phyloP scores from a whole-genome alignment of 2,113 vertebrate genomes.

The Cyprinodon tularosa region DNA sequence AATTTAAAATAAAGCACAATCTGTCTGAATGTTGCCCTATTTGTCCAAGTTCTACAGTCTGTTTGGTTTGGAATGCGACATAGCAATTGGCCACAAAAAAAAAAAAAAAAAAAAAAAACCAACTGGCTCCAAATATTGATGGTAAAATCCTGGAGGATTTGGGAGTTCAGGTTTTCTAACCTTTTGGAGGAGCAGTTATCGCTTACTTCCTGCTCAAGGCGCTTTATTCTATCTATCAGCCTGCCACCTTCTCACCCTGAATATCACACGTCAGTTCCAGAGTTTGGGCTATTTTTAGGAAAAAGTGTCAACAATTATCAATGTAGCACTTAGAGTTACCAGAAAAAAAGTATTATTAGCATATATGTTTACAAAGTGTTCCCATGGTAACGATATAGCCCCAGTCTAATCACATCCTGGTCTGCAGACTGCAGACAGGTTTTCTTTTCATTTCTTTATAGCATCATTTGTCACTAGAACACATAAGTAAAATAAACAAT shows the following conservation, averaged over 20 bases:
- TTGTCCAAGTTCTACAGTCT: background rate
- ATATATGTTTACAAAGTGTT: conserved; percentile 27
- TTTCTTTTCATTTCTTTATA: background rate
- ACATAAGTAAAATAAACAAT: background rate
- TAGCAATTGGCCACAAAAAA: background rate
- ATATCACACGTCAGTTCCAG: background rate
- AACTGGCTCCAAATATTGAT: conserved; percentile 26
- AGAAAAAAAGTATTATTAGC: conserved; percentile 25
- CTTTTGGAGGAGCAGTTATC: background rate
- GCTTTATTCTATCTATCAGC: background rate
- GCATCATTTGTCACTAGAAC: background rate
- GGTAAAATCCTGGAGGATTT: conserved; percentile 3
- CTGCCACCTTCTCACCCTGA: background rate
- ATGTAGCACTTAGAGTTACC: background rate
- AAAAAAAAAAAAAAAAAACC: background rate
- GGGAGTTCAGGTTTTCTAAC: conserved; percentile 23
- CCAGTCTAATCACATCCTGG: background rate
- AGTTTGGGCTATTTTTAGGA: background rate
- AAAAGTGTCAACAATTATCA: background rate
- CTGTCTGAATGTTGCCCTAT: background rate
- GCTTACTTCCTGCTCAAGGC: conserved; percentile 23
- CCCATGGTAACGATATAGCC: conserved; percentile 12
- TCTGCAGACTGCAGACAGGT: background rate
- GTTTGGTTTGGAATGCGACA: conserved; percentile 2
- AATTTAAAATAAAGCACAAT: background rate